A percentile compares a stretch with the other conserved stretches of the same genome.
Conservation (phyloP, 2,888 invertebrate species). For the Melinopterus prodromus region DNA sequence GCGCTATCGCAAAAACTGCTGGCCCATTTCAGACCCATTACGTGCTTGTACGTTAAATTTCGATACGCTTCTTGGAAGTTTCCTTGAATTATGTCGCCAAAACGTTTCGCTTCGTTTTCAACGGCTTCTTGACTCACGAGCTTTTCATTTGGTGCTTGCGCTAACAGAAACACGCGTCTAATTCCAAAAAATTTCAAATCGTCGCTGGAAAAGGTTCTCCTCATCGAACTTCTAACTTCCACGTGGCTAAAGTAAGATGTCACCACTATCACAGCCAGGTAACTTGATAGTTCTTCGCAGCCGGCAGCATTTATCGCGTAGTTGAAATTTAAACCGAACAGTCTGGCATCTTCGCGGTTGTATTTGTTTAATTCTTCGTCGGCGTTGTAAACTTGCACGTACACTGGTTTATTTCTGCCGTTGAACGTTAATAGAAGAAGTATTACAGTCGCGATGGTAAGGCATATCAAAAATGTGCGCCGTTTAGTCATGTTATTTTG, state of each 20-base stretch:
- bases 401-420: conserved; percentile 5
- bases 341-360: conserved; percentile 35
- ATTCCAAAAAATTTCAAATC: conserved; percentile 68
- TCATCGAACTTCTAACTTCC: conserved; percentile 73
- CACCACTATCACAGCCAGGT: conserved; percentile 66
- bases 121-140: conserved; percentile 67
- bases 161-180: conserved; percentile 75
- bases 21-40: conserved; percentile 84
- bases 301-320: conserved; percentile 46
- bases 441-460: background rate
- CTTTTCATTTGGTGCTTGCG: conserved; percentile 64
- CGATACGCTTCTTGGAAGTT: conserved; percentile 79
- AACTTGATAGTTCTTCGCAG: conserved; percentile 35
- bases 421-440: background rate
- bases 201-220: conserved; percentile 69
- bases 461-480: background rate
- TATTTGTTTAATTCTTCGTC: conserved; percentile 16
- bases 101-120: conserved; percentile 68
- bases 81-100: conserved; percentile 78
- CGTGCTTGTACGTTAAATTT: conserved; percentile 83
- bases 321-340: conserved; percentile 51
- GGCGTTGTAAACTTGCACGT: background rate
- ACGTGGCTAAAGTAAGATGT: conserved; percentile 82
- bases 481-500: background rate
- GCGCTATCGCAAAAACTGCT: conserved; percentile 67